These are phyloP conservation scores for Aspiorhynchus laticeps DNA, from an alignment of 2,113 vertebrate species.

Conservation along the genomic window DNA sequence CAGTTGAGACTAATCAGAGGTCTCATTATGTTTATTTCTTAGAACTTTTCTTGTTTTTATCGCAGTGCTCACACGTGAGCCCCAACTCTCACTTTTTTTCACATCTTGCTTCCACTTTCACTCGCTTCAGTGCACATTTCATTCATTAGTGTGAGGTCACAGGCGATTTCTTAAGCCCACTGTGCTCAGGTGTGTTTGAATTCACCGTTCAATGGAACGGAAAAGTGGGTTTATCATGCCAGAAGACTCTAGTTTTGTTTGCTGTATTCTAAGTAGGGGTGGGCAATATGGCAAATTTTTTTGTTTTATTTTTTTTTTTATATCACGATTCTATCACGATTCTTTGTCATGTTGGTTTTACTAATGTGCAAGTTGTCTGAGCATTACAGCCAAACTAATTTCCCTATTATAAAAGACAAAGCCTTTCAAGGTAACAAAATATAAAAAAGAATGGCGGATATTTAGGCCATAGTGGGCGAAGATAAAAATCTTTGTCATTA, in stretches of 20 bases:
- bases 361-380: no score
- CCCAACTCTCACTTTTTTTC: not conserved
- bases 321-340: no score
- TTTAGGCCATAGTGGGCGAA: no score
- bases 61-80: not conserved
- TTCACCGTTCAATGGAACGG: slow-evolving; percentile 17
- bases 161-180: slow-evolving; percentile 4
- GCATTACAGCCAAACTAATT: no score
- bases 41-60: not conserved
- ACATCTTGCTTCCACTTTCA: not conserved
- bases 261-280: not conserved
- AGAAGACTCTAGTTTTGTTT: not conserved
- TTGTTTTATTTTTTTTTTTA: no score
- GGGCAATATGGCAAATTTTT: no score
- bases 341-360: no score
- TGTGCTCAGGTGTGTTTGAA: slow-evolving; percentile 19
- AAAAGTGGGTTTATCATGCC: not conserved
- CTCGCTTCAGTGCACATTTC: not conserved
- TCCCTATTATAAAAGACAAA: no score
- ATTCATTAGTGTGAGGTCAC: slow-evolving; percentile 21
- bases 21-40: not conserved
- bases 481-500: no score
- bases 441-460: no score
- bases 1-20: not conserved
- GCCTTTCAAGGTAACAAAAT: no score